Conservation (phyloP, 2,113 vertebrate species). For the Rhea americana region DNA sequence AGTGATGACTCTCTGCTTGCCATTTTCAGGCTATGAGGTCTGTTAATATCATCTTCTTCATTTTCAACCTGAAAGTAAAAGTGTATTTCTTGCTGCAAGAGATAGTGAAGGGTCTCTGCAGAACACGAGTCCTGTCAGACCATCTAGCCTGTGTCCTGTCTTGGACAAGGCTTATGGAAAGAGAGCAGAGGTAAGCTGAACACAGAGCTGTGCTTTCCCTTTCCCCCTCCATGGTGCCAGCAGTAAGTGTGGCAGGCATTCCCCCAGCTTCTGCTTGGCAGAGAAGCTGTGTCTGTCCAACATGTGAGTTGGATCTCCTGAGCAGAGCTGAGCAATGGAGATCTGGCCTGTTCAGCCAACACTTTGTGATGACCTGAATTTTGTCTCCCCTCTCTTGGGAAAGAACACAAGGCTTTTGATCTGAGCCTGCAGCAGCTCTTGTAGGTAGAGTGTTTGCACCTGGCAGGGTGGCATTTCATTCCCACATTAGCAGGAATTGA, state of each 20-base stretch:
- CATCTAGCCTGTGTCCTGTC: too few species aligned
- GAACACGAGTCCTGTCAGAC: too few species aligned
- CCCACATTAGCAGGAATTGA: background rate
- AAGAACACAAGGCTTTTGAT: background rate
- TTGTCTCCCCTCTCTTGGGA: background rate
- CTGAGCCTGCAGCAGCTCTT: background rate
- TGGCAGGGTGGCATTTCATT: background rate
- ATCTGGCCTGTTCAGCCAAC: background rate
- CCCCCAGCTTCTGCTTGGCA: background rate
- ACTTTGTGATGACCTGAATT: background rate
- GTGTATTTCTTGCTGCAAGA: background rate
- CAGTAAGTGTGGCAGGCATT: background rate
- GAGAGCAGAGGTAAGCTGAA: background rate
- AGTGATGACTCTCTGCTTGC: too few species aligned
- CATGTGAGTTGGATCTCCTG: background rate
- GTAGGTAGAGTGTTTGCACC: fast-evolving
- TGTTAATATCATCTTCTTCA: background rate
- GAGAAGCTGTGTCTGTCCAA: fast-evolving
- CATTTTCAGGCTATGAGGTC: too few species aligned
- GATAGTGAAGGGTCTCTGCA: too few species aligned
- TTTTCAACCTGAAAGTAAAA: background rate
- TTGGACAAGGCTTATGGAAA: too few species aligned
- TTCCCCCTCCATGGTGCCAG: background rate
- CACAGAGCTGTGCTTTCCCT: background rate
- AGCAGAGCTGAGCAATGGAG: background rate